A percentile compares a stretch with the other conserved stretches of the same genome.
Evolutionary conservation across 2,888 invertebrate species (phyloP).

Genomic region (Drosophila bunnanda): DNA sequence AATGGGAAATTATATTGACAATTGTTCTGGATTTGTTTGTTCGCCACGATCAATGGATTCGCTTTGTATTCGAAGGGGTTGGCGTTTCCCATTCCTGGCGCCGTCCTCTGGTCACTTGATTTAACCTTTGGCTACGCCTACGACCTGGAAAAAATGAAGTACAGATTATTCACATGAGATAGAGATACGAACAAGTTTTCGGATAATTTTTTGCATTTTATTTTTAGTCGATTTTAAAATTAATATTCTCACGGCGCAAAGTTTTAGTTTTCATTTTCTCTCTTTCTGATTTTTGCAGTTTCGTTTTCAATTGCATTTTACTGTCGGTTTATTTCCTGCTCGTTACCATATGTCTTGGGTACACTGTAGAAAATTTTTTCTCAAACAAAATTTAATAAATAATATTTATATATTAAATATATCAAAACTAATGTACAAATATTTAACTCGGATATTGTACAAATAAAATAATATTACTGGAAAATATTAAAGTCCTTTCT

Average conservation of each 20-base stretch:
- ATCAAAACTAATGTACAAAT: neutral
- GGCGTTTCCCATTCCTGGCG: constrained; percentile 20
- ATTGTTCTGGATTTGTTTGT: constrained; percentile 26
- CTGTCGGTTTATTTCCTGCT: constrained; percentile 46
- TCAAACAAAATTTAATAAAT: neutral
- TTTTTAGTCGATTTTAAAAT: constrained; percentile 42
- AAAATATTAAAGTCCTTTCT: too few relatives aligned
- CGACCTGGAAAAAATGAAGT: neutral
- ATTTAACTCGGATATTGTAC: neutral
- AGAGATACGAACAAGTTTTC: constrained; percentile 29
- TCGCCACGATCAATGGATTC: constrained; percentile 59
- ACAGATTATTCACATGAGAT: constrained; percentile 44
- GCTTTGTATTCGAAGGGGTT: constrained; percentile 54
- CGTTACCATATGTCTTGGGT: constrained; percentile 13
- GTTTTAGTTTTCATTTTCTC: constrained; percentile 36
- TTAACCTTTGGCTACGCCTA: constrained; percentile 30
- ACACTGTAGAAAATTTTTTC: neutral
- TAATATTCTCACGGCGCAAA: constrained; percentile 74
- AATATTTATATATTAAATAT: neutral
- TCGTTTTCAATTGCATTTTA: constrained; percentile 71
- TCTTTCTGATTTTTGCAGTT: constrained; percentile 55
- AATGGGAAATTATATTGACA: constrained; percentile 35
- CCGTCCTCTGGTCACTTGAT: constrained; percentile 33
- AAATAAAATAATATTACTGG: neutral
- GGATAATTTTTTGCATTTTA: neutral